These are phyloP conservation scores for Musca domestica DNA, from an alignment of 1,140 invertebrate genomes.

Conservation along the genomic window DNA sequence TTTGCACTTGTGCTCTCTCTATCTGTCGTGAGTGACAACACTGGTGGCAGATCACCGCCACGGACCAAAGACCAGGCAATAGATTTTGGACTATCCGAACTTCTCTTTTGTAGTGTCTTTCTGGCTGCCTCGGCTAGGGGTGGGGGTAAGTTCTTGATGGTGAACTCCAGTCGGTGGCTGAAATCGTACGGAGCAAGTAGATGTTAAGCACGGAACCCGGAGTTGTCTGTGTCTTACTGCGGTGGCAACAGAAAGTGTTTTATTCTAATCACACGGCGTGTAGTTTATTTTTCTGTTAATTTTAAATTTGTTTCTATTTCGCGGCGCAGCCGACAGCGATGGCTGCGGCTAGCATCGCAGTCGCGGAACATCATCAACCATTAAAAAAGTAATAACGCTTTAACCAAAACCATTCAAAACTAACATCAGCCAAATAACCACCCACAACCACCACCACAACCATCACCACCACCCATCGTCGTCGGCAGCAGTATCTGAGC, in stretches of 20 bases:
- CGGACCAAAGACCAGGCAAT: too few species aligned
- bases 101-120: too few species aligned
- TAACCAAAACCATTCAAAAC: conserved; percentile 17
- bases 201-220: neutral
- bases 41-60: too few species aligned
- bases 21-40: too few species aligned
- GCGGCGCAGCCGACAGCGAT: neutral
- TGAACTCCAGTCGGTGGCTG: too few species aligned
- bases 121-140: too few species aligned
- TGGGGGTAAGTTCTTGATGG: too few species aligned
- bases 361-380: conserved; percentile 14
- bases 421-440: conserved; percentile 9
- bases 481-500: neutral
- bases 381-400: conserved; percentile 15
- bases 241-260: conserved; percentile 19
- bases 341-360: conserved; percentile 28
- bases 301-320: conserved; percentile 14
- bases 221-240: conserved; percentile 1
- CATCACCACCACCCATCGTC: neutral
- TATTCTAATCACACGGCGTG: conserved; percentile 8
- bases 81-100: too few species aligned
- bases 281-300: conserved; percentile 19
- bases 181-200: too few species aligned
- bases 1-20: too few species aligned
- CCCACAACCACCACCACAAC: neutral